Evolutionary conservation across 53 echinoderm and acorn worm genomes (phyloP), one percentile per base, ranked within the genome.

Genomic region (Glandiceps talaboti): DNA sequence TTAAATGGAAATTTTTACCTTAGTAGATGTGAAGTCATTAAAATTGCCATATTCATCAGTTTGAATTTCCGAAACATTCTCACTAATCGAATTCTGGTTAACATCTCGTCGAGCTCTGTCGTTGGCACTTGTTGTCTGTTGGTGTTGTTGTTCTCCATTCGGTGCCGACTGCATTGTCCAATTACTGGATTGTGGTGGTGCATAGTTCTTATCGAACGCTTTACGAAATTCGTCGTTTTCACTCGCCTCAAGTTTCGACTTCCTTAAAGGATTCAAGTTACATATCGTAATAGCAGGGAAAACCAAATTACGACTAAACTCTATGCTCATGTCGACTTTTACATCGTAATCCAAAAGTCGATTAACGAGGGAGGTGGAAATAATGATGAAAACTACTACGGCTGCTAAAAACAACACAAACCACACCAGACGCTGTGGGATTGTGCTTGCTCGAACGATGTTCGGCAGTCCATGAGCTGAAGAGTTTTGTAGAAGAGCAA

Each of bases 381-480:
- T 45, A 20, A 45, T 45, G 64, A 45, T 20, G 64, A 45, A 45
- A 45, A 20, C 64, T 12, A 20, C 6, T 12, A 45, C 64, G 64
- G 64, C 64, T 12, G 6, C 64, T 20, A 6, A 45, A 20, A 45
- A 45, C 64, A 45, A 45, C 6, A 45, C 20, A 45, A 45, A 45
- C 64, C 64, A 45, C 64, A 45, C 20, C 64, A 45, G 20, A 12
- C 64, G 64, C 20, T 45, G 64, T 12, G 64, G 64, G 6, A 83
- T 10, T 30, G 27, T 86, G 14, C 84, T 82, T 0, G 95, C 83
- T 14, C 90, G 90, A 29, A 83, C 33, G 81, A 95, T 92, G 85
- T 95, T 95, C 27, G 92, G 90, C 73, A 95, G 76, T 1, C 95
- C 95, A 75, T 92, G 95, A 6, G 95, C 90, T 1, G 92, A 92